Evolutionary conservation across 2,888 invertebrate species (phyloP), one percentile per base, ranked within the genome.

Genomic region (Thelaira solivaga): DNA sequence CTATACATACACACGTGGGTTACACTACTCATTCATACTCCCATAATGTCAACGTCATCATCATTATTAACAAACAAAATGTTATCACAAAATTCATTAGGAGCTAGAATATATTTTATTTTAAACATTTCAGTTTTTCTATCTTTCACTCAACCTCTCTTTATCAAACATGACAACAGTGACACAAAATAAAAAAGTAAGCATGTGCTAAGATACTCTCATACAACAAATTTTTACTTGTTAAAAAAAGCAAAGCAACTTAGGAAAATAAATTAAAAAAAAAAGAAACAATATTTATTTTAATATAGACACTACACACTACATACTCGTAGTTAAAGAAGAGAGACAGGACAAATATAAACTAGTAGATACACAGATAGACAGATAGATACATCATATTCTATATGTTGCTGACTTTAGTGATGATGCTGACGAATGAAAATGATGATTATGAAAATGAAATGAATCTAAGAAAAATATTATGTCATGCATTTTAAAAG

Each of bases 401-500:
- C 18, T 47, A 47, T 36, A 49, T 62, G 16, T 26, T 31, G 57
- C 39, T 57, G 45, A 22, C 65, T 51, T 16, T n/a, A n/a, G 7
- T 16, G 7, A 16, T 64, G 29, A n/a, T 55, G 36, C 18, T 65
- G 31, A 2, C 22, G 31, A n/a, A 49, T 13, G 41, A 18, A 45
- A 45, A 45, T 36, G 22, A 41, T 71, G 41, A 53, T 57, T 47
- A 47, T 61, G 51, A 61, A 41, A 61, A 61, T 57, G 55, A 41
- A 67, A 74, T 24, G 29, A 64, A 57, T 64, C 47, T 67, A 61
- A 29, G 61, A 61, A 78, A 78, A 45, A 65, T 74, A 74, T 78
- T 78, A 69, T 78, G 74, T 74, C 78, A 74, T 78, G 74, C 69
- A 65, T 78, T 78, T 74, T 74, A 69, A 78, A 78, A 78, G 69